Base-by-base conservation (phyloP, 2,797 vertebrate genomes). In the Lagorchestes hirsutus region DNA sequence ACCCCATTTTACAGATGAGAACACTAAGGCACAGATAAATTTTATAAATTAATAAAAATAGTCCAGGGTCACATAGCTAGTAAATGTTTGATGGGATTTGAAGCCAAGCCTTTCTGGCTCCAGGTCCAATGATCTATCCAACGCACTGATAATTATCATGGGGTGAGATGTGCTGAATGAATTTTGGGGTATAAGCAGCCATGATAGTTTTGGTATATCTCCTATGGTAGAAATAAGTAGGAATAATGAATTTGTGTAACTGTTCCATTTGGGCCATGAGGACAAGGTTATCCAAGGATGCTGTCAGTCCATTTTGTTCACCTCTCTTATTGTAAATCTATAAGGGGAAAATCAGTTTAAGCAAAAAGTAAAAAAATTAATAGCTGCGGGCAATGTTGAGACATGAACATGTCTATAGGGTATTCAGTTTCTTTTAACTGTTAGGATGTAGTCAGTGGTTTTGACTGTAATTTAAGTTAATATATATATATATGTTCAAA, bases 401-500 rank as follows among this genome's bases (percentile, higher is more conserved):
- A 27, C 54, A 54, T 22, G 57, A 67, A 67, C 56, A 13, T 50
- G 90, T 55, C 29, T n/a, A 67, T 4, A 10, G 91, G 31, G 55
- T 14, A 91, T 54, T 91, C 52, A 54, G 13, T 31, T 93, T 40
- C 16, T 92, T 55, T 92, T 67, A 54, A 46, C 55, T 55, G 52
- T 95, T 94, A 90, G 87, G 95, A 46, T 46, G 8, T 3, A 62
- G 46, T 52, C 90, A 58, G 24, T 67, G 59, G n/a, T 55, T 90
- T 93, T 58, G 40, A 92, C 54, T 94, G 50, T 91, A 95, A 46
- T 94, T 55, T 31, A 87, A 91, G 62, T 54, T 95, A 92, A 92
- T 58, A 58, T 46, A 40, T 31, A 59, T 57, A 28, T 34, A 34
- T 34, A 34, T 29, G 34, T 57, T 92, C 52, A 58, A 55, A 92